Evolutionary conservation across 2,113 vertebrate genomes (phyloP), one percentile per base, ranked within the genome.

Genomic region (Gila orcuttii): DNA sequence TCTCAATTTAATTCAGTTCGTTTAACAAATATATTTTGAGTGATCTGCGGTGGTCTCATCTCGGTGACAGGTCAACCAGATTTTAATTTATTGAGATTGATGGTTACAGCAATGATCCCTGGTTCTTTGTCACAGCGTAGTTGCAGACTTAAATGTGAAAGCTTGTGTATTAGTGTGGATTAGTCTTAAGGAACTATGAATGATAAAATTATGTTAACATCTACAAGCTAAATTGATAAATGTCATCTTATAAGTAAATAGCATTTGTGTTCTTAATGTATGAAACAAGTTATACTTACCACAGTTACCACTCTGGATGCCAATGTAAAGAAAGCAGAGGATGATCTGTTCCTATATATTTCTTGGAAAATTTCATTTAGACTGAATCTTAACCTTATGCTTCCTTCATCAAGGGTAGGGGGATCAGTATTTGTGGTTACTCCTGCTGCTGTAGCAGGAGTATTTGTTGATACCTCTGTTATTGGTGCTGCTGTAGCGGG

Each of bases 231-330:
- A 36, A 4, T 69, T 55, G 19, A 55, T 19, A 55, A 55, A 55
- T 55, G 17, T 19, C 17, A 21, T 21, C 19, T 21, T 55, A 47
- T 12, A 75, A 28, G 6, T 76, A 25, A 25, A 75, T 50, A 2
- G 3, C 13, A 17, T 17, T 52, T 28, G 31, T 50, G 4, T 31
- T 52, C 50, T 8, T 71, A 71, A 77, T 66, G 3, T 66, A 2
- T 62, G 15, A 21, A 31, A 50, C n/a, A 69, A 47, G 52, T 31
- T 57, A 60, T 0, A 8, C 33, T 84, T 84, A 86, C 87, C 87
- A 25, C 4, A 11, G 7, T 10, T 59, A 66, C 15, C 71, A 88
- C 28, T 23, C 8, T 2, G 23, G 13, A 2, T 19, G 81, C 50
- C 45, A 88, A 45, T 8, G 1, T 6, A 23, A 59, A 6, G 36